A percentile compares a stretch with the other conserved stretches of the same genome.
These are phyloP conservation scores for Aselliscus stoliczkanus DNA, from an alignment of 2,797 vertebrate genomes.

Conservation along the genomic window DNA sequence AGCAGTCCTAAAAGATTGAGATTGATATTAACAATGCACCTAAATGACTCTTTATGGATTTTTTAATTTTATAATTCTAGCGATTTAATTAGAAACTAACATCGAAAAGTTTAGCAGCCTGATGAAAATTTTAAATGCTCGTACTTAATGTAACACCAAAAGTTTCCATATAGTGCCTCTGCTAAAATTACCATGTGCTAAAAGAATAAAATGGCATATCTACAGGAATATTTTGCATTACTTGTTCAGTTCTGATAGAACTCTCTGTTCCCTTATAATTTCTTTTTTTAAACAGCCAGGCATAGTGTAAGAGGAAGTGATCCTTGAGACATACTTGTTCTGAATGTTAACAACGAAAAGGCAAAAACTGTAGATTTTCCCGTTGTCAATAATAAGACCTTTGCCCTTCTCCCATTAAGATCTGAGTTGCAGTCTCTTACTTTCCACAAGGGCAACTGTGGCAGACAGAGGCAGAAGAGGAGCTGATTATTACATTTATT, in stretches of 20 bases:
- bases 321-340: neutral
- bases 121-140: neutral
- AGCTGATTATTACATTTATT: neutral
- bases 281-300: slow-evolving; percentile 23
- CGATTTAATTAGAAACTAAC: slow-evolving; percentile 20
- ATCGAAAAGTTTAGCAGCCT: neutral
- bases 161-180: neutral
- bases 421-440: neutral
- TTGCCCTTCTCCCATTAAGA: neutral
- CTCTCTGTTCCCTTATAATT: slow-evolving; percentile 31
- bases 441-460: neutral
- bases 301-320: slow-evolving; percentile 28
- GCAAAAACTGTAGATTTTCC: neutral
- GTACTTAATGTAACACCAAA: neutral
- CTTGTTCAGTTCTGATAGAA: neutral
- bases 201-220: slow-evolving; percentile 6
- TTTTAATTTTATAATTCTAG: slow-evolving; percentile 33
- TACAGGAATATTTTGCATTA: neutral
- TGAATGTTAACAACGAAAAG: slow-evolving; percentile 29
- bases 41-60: neutral
- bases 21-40: neutral
- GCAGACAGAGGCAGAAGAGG: neutral
- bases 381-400: slow-evolving; percentile 7
- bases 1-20: neutral
- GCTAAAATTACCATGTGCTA: neutral